Conservation (phyloP, 1,140 invertebrate genomes). For the Steinernema feltiae region DNA sequence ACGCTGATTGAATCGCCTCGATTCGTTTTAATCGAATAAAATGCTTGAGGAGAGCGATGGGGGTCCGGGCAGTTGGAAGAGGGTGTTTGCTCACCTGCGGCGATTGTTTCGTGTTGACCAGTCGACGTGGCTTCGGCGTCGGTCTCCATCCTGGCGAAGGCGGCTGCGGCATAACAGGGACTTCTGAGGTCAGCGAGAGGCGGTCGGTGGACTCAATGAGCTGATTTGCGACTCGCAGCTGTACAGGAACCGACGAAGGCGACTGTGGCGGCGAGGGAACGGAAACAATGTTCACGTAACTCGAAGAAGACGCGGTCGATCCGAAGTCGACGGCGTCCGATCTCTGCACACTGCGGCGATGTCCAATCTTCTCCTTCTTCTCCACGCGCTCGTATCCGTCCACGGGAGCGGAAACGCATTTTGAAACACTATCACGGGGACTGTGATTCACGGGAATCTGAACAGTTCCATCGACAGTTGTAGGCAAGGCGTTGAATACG, state of each 20-base stretch:
- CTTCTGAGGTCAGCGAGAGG: not conserved
- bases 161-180: not conserved
- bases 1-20: too few species aligned
- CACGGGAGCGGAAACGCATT: not conserved
- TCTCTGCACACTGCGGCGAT: not conserved
- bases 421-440: not conserved
- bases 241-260: not conserved
- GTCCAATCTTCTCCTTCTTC: not conserved
- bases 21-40: too few species aligned
- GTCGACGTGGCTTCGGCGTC: not conserved
- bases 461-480: not conserved
- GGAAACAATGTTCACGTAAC: not conserved
- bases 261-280: not conserved
- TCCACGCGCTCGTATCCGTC: not conserved
- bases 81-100: not conserved
- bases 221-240: not conserved
- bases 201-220: not conserved
- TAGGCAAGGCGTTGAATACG: not conserved
- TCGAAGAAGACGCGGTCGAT: not conserved
- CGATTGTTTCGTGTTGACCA: slow-evolving; percentile 5
- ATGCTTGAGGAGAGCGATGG: too few species aligned
- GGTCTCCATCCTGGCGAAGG: not conserved
- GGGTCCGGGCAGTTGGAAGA: too few species aligned
- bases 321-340: not conserved
- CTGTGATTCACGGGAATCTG: not conserved